A percentile compares a stretch with the other conserved stretches of the same genome.
Conservation (phyloP, 1,140 invertebrate species). For the Amyelois transitella region DNA sequence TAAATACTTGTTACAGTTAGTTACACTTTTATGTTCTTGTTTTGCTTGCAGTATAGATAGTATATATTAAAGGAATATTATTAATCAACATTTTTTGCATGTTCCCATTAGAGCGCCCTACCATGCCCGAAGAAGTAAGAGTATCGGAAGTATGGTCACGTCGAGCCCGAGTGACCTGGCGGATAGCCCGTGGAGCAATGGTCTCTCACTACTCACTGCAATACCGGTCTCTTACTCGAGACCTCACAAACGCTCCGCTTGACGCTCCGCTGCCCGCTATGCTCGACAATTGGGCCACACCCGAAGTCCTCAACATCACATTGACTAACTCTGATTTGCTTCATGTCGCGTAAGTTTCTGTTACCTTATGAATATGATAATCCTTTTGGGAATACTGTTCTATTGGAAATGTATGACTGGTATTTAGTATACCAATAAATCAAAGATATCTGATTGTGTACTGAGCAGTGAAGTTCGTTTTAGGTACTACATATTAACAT, state of each 20-base stretch:
- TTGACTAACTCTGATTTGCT: slow-evolving; percentile 58
- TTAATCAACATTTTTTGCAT: slow-evolving; percentile 14
- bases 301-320: slow-evolving; percentile 57
- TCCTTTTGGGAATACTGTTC: slow-evolving; percentile 7
- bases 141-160: slow-evolving; percentile 65
- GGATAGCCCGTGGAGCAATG: slow-evolving; percentile 44
- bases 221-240: slow-evolving; percentile 45
- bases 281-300: slow-evolving; percentile 54
- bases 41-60: not conserved
- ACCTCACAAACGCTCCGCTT: slow-evolving; percentile 41
- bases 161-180: slow-evolving; percentile 57
- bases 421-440: not conserved
- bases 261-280: slow-evolving; percentile 55
- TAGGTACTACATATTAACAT: too few species aligned
- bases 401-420: not conserved
- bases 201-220: slow-evolving; percentile 63
- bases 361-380: slow-evolving; percentile 15
- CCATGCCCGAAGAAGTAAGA: slow-evolving; percentile 57
- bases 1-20: not conserved
- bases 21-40: not conserved
- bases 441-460: not conserved
- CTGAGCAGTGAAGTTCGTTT: too few species aligned
- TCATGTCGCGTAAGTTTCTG: slow-evolving; percentile 55
- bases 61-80: not conserved
- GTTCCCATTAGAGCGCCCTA: slow-evolving; percentile 63